A percentile compares a stretch with the other conserved stretches of the same genome.
phyloP scores from a whole-genome alignment of 2,888 invertebrate genomes.

The Proisotoma minuta region DNA sequence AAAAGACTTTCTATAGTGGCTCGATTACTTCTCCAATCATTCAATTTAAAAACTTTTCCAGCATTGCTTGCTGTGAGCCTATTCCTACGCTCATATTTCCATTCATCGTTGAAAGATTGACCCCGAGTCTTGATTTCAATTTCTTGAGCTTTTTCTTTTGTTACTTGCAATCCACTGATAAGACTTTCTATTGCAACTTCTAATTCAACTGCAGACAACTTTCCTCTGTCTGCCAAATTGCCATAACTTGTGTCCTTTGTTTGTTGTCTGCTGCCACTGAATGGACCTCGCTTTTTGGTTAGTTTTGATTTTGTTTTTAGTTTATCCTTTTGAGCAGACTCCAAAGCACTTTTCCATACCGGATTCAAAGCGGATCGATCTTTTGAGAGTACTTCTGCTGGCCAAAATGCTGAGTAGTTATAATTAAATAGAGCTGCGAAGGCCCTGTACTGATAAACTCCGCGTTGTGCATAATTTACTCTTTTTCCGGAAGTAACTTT shows the following conservation, averaged over 20 bases:
- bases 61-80: conserved; percentile 8
- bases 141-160: not conserved
- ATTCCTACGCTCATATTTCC: conserved; percentile 4
- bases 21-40: conserved; percentile 42
- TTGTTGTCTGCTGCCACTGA: not conserved
- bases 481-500: conserved; percentile 17
- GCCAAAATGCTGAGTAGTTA: conserved; percentile 7
- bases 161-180: not conserved
- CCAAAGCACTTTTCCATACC: not conserved
- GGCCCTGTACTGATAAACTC: not conserved
- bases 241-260: not conserved
- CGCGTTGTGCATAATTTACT: conserved; percentile 12
- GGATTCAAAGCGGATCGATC: too few relatives aligned
- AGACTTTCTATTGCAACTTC: not conserved
- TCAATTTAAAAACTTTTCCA: not conserved
- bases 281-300: not conserved
- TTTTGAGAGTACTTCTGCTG: not conserved
- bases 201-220: not conserved
- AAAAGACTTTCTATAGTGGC: conserved; percentile 1
- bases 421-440: not conserved
- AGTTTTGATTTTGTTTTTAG: not conserved
- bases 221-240: not conserved
- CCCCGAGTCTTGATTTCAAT: conserved; percentile 1
- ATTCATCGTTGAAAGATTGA: not conserved
- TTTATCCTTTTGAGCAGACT: not conserved